Base-by-base conservation (phyloP, 92 coral and sea anemone species). In the Paragorgia papillata region DNA sequence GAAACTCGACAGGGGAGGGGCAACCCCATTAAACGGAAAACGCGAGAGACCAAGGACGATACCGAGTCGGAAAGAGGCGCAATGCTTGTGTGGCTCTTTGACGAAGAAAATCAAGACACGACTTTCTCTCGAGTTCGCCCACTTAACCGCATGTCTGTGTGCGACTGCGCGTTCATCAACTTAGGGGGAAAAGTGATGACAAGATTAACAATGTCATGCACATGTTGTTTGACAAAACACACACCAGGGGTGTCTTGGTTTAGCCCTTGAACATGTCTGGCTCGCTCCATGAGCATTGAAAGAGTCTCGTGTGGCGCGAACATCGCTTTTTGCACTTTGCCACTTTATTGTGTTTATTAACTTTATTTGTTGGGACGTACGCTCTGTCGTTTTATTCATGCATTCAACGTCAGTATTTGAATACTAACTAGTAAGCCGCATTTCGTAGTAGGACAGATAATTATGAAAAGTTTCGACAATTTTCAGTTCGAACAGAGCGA, bases 191-290 rank as follows among this genome's bases (percentile, higher is more conserved):
- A 69, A 22, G 76, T 48, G 76, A 69, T 26, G 76, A 69, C 76
- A 48, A 14, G 76, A n/a, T 17, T 7, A 44, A 69, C 76, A 48
- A 49, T 71, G 78, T 31, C 32, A 34, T 27, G 50, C 64, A 54
- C 78, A 54, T 71, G 78, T 55, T 51, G 22, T 22, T 49, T 71
- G 64, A 71, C 63, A 71, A 71, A 71, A 54, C 53, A 53, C 63
- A 53, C 50, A 55, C 34, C 27, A 58, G 29, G 27, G 54, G 63
- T 71, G 32, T 6, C 64, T 31, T 54, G 41, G 28, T 54, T 9
- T 71, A 64, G 8, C 17, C 51, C 27, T 46, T 44, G 51, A 69
- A 71, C 78, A 51, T 71, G 78, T 71, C 78, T 71, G 26, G 63
- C 64, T 49, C 64, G 3, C 61, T n/a, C n/a, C n/a, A n/a, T 25